These are phyloP conservation scores for Nemotelus pantherinus DNA, from an alignment of 2,888 invertebrate genomes.

Conservation along the genomic window DNA sequence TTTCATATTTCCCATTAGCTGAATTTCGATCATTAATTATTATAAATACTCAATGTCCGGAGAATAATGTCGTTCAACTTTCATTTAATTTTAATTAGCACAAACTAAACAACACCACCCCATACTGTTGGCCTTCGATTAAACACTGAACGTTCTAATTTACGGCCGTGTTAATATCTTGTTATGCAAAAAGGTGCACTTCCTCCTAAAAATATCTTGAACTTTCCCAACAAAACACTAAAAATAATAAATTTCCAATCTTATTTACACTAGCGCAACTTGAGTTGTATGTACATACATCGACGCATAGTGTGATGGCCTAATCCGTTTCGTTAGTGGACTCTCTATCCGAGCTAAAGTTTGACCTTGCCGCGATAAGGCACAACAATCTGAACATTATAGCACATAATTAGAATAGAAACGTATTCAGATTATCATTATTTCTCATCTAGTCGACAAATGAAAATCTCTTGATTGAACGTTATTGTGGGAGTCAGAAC, in stretches of 20 bases:
- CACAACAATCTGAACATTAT: background rate
- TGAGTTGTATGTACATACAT: background rate
- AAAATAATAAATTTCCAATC: conserved; percentile 15
- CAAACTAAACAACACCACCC: background rate
- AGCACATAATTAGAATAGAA: no score
- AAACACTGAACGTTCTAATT: background rate
- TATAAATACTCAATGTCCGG: no score
- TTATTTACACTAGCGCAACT: background rate
- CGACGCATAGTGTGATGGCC: background rate
- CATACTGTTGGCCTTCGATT: background rate
- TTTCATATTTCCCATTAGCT: no score
- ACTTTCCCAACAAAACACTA: conserved; percentile 12
- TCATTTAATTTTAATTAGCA: background rate
- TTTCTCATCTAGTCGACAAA: background rate
- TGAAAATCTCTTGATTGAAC: background rate
- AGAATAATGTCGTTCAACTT: no score
- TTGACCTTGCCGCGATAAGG: conserved; percentile 16
- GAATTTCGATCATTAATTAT: no score
- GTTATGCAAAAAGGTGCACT: no score
- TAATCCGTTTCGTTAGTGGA: background rate
- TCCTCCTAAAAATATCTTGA: background rate
- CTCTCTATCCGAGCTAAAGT: background rate
- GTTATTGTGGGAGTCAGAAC: no score
- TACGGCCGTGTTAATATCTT: background rate
- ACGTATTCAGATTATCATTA: background rate